Evolutionary conservation across 2,888 invertebrate genomes (phyloP), one percentile per base, ranked within the genome.

Genomic region (Pyrrhosoma nymphula): DNA sequence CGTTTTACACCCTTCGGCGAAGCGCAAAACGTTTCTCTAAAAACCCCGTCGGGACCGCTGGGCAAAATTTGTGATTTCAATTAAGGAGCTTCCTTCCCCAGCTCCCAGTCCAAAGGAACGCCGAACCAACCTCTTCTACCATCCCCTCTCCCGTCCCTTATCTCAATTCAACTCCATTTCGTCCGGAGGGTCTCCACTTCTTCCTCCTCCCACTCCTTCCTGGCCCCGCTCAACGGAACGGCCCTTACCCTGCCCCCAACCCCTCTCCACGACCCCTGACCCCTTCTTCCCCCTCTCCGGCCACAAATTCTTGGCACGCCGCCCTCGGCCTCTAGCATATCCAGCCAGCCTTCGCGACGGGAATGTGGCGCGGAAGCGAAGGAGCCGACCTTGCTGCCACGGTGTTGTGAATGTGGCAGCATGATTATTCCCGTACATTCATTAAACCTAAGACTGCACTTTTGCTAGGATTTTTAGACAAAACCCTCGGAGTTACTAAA

Each of bases 11-110:
- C 35, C 12, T 30, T 14, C 82, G 35, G 82, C 35, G 30, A 18
- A 35, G 14, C 18, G 82, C 82, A 82, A 82, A 35, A 35, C 14
- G 23, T 82, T 82, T 82, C 35, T 69, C 69, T 26, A 18, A 26
- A 23, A 35, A 35, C 35, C 1, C 35, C 35, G 82, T 35, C 16
- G 82, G 35, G n/a, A 82, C 12, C 35, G 35, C 82, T 82, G 35
- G 35, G 82, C 18, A 82, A 26, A 82, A 82, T 82, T 82, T 82
- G 82, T 35, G 82, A 82, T 82, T 82, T 82, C 82, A 82, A 82
- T 82, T 82, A 82, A 82, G 82, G 82, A 16, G n/a, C 18, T 20
- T 60, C 69, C 35, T 82, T 14, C n/a, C n/a, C 69, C 69, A n/a
- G 20, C 69, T 69, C 69, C 26, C 35, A 35, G 14, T 26, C 26